Conservation (phyloP, 2,888 invertebrate species). For the Parnassius smintheus region DNA sequence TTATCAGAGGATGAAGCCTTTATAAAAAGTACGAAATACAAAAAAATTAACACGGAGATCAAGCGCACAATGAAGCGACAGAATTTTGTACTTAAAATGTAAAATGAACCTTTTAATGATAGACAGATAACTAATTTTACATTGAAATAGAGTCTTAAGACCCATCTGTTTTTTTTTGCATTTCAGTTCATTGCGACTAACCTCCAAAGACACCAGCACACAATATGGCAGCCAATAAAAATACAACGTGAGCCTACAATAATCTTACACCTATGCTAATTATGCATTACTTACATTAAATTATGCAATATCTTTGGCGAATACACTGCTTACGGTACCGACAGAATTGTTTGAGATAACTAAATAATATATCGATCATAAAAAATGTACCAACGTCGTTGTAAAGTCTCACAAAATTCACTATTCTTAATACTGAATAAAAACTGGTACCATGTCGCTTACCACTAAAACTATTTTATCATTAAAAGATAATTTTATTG, state of each 20-base stretch:
- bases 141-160: neutral
- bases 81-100: neutral
- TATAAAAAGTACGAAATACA: neutral
- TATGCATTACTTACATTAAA: constrained; percentile 59
- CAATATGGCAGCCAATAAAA: constrained; percentile 32
- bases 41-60: neutral
- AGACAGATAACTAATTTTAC: neutral
- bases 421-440: constrained; percentile 71
- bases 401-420: constrained; percentile 75
- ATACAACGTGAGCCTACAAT: constrained; percentile 32
- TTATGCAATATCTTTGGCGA: constrained; percentile 81
- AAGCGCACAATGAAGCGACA: constrained; percentile 1
- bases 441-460: constrained; percentile 66
- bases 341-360: constrained; percentile 49
- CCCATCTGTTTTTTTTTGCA: too few relatives aligned
- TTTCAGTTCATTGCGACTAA: neutral
- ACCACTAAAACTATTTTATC: constrained; percentile 51
- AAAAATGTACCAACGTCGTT: constrained; percentile 71
- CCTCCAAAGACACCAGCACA: constrained; percentile 8
- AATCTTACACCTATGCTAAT: constrained; percentile 49
- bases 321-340: constrained; percentile 74
- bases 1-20: neutral
- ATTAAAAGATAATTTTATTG: constrained; percentile 43
- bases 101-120: neutral
- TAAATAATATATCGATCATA: constrained; percentile 42